Conservation (phyloP, 2,797 vertebrate genomes). For the Sorex maritimensis region DNA sequence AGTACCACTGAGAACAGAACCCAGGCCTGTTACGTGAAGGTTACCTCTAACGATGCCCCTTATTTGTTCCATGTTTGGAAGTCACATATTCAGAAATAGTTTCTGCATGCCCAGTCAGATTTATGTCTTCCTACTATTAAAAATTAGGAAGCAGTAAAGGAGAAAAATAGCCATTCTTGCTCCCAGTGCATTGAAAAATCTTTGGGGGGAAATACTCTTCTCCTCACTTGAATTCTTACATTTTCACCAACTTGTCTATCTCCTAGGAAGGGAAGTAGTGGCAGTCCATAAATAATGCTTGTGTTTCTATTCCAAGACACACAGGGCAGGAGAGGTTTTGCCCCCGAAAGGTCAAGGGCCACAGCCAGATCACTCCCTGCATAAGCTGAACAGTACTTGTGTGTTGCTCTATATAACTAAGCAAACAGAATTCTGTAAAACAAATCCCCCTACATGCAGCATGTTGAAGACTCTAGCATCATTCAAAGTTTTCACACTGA, state of each 20-base stretch:
- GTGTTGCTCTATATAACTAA: not conserved
- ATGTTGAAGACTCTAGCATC: slow-evolving; percentile 16
- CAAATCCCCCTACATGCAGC: not conserved
- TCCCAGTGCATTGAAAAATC: slow-evolving; percentile 45
- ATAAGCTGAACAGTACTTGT: not conserved
- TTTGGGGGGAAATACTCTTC: not conserved
- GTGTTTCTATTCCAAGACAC: not conserved
- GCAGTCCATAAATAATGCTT: slow-evolving; percentile 63
- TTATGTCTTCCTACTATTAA: slow-evolving; percentile 59
- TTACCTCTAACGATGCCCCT: slow-evolving; percentile 19
- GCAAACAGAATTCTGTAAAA: slow-evolving; percentile 33
- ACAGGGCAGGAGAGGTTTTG: slow-evolving; percentile 33
- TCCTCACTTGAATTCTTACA: slow-evolving; percentile 38
- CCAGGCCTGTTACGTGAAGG: not conserved
- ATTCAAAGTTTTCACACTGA: slow-evolving; percentile 23
- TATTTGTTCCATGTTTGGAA: slow-evolving; percentile 45
- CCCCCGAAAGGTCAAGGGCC: slow-evolving; percentile 55
- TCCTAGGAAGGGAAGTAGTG: slow-evolving; percentile 54
- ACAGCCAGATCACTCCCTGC: not conserved
- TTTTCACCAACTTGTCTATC: slow-evolving; percentile 60
- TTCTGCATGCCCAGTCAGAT: not conserved
- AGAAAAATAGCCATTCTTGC: not conserved
- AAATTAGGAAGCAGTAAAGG: slow-evolving; percentile 12
- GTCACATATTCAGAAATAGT: slow-evolving; percentile 37
- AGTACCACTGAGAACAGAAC: slow-evolving; percentile 7